Evolutionary conservation across 2,113 vertebrate genomes (phyloP).

Genomic region (Ophthalmolycus amberensis): DNA sequence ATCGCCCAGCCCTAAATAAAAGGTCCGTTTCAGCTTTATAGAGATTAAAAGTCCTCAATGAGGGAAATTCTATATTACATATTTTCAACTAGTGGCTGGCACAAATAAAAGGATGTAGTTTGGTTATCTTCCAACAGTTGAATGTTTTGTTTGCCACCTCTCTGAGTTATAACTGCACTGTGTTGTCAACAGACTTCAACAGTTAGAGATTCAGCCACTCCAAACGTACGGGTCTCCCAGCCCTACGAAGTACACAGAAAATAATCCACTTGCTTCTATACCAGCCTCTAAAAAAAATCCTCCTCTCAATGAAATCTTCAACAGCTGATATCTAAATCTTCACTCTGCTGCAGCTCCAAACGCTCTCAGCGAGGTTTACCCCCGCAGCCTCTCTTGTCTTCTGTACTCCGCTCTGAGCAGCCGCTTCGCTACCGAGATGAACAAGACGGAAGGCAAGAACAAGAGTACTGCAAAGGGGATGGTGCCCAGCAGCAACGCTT

Average conservation of each 20-base stretch:
- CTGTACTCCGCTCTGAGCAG: conserved; percentile 49
- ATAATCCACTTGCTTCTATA: background rate
- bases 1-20: background rate
- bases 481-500: conserved; percentile 64
- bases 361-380: conserved; percentile 28
- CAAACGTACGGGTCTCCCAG: background rate
- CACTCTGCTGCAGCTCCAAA: conserved; percentile 2
- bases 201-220: background rate
- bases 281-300: conserved; percentile 3
- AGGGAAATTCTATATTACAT: background rate
- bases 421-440: conserved; percentile 43
- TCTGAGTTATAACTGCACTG: background rate
- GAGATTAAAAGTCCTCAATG: background rate
- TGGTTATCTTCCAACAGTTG: background rate
- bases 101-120: background rate
- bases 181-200: conserved; percentile 6
- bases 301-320: conserved; percentile 25
- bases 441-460: conserved; percentile 56
- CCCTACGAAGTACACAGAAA: background rate
- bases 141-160: background rate
- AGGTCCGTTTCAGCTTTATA: background rate
- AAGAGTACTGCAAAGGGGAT: conserved; percentile 47
- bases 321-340: conserved; percentile 56
- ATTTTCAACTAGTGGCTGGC: background rate
- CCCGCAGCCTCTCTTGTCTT: conserved; percentile 45